Percentiles rank a stretch among this genome's conserved stretches.
Evolutionary conservation across 2,113 vertebrate species (phyloP).

Genomic region (Paramormyrops kingsleyae): DNA sequence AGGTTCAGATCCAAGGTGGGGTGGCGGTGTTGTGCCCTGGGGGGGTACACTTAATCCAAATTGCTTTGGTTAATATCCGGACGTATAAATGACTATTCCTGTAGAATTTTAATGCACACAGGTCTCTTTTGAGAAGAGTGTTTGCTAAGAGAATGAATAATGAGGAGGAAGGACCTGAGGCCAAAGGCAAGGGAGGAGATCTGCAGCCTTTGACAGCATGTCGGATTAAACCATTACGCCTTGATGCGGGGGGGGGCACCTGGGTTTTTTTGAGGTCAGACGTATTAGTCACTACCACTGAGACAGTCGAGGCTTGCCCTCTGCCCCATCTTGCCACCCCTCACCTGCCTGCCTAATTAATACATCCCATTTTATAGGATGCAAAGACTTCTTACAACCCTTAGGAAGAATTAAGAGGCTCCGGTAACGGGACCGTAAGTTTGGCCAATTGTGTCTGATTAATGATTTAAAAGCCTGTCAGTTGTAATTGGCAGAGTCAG

Average conservation of each 20-base stretch:
- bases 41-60: neutral
- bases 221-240: neutral
- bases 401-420: constrained; percentile 56
- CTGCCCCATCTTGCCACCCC: constrained; percentile 15
- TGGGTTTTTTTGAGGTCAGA: neutral
- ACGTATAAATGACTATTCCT: neutral
- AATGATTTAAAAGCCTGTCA: constrained; percentile 57
- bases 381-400: constrained; percentile 45
- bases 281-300: too few species aligned
- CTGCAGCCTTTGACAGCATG: neutral
- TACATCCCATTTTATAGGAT: constrained; percentile 49
- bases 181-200: neutral
- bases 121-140: neutral
- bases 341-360: constrained; percentile 49
- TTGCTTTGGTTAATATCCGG: constrained; percentile 1
- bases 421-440: constrained; percentile 54
- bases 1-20: neutral
- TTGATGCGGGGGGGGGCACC: neutral
- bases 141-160: constrained; percentile 7
- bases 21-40: neutral
- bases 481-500: constrained; percentile 59
- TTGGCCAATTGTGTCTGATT: constrained; percentile 61
- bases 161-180: neutral
- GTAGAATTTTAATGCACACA: constrained; percentile 5
- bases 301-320: neutral